A percentile compares a stretch with the other conserved stretches of the same genome.
phyloP scores from a whole-genome alignment of 2,797 vertebrate species.

The Bufotes viridis region DNA sequence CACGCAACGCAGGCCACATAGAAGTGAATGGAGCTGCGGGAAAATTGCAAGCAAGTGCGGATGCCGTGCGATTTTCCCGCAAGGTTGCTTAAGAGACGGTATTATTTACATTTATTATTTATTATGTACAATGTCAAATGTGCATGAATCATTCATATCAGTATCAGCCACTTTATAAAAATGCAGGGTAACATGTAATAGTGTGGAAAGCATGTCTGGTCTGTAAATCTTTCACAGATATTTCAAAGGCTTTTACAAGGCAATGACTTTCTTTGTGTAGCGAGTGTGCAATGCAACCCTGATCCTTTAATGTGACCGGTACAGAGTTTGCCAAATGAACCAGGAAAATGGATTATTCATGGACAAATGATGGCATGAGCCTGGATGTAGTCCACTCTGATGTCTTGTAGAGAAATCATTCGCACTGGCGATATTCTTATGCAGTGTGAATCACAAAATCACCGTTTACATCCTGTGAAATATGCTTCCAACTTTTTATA shows the following conservation, averaged over 20 bases:
- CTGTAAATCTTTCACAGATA: conserved; percentile 23
- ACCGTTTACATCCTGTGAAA: not conserved
- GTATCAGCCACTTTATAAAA: not conserved
- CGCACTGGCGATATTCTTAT: not conserved
- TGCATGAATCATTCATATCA: not conserved
- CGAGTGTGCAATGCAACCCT: conserved; percentile 32
- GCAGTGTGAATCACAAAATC: not conserved
- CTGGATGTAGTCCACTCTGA: conserved; percentile 34
- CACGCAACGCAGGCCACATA: too few relatives aligned
- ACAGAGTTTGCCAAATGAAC: conserved; percentile 26
- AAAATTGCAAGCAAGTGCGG: too few relatives aligned
- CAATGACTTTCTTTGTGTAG: conserved; percentile 57
- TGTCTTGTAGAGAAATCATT: not conserved
- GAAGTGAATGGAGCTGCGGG: too few relatives aligned
- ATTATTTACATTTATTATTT: too few relatives aligned
- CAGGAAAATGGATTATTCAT: conserved; percentile 59
- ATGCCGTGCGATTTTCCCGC: too few relatives aligned
- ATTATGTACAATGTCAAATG: too few relatives aligned
- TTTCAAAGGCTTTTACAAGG: conserved; percentile 62
- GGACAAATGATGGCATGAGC: conserved; percentile 63
- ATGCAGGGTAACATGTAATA: not conserved
- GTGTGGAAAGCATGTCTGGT: conserved; percentile 14
- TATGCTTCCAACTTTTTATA: not conserved
- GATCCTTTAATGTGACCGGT: conserved; percentile 47
- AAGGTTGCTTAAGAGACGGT: too few relatives aligned